Conservation (phyloP, 2,888 invertebrate genomes). For the Drosophila pseudotakahashii region DNA sequence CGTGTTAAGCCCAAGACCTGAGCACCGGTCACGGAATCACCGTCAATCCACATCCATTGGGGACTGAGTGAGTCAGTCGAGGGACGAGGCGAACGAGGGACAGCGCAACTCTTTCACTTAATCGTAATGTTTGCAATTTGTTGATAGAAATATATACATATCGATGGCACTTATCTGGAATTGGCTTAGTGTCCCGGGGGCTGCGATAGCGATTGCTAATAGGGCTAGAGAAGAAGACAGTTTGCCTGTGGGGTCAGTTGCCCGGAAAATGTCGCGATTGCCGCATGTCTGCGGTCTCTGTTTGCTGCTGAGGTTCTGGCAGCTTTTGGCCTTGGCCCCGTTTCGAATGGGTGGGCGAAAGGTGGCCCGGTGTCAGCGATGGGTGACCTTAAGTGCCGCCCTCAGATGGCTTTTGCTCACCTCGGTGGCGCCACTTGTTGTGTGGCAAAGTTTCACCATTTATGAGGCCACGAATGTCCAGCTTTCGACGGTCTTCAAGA, state of each 20-base stretch:
- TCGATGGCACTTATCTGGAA: constrained; percentile 74
- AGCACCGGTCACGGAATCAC: background rate
- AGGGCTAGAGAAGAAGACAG: background rate
- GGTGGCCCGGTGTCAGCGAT: constrained; percentile 36
- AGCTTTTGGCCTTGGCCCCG: constrained; percentile 69
- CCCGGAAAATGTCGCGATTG: constrained; percentile 57
- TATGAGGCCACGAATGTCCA: constrained; percentile 67
- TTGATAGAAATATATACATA: constrained; percentile 50
- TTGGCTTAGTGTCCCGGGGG: constrained; percentile 64
- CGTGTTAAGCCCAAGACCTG: constrained; percentile 70
- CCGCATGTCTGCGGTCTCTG: constrained; percentile 64
- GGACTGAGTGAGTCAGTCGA: constrained; percentile 30
- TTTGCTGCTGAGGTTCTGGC: constrained; percentile 63
- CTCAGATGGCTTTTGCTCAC: constrained; percentile 49
- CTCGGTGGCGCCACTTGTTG: constrained; percentile 54
- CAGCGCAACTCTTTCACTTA: constrained; percentile 41
- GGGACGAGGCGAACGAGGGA: background rate
- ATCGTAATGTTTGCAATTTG: constrained; percentile 57
- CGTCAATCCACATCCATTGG: constrained; percentile 9
- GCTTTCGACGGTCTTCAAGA: constrained; percentile 57
- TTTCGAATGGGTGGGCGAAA: constrained; percentile 23
- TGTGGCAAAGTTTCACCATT: constrained; percentile 56
- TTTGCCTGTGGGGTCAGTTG: constrained; percentile 42
- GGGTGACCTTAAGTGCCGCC: constrained; percentile 39
- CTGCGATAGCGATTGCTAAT: constrained; percentile 40